Evolutionary conservation across 2,888 invertebrate species (phyloP).

Genomic region (Carabus problematicus): DNA sequence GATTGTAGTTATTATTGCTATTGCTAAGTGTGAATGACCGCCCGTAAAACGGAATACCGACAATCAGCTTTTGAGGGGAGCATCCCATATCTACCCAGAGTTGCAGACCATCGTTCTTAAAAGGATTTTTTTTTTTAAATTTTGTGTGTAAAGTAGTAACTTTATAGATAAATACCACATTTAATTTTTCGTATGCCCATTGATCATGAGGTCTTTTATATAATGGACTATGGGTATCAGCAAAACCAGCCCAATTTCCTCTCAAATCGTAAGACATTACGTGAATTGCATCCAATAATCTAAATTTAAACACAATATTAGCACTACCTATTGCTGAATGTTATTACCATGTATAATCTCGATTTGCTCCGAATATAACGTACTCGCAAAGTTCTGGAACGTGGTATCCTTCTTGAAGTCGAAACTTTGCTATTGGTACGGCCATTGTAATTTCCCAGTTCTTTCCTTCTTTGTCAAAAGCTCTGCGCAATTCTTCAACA

Average conservation of each 20-base stretch:
- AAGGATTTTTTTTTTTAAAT: slow-evolving; percentile 43
- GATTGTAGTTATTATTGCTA: slow-evolving; percentile 82
- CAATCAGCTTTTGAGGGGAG: slow-evolving; percentile 83
- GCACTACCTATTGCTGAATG: background rate
- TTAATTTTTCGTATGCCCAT: slow-evolving; percentile 87
- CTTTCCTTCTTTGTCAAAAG: slow-evolving; percentile 76
- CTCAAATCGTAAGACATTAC: slow-evolving; percentile 87
- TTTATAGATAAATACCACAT: slow-evolving; percentile 73
- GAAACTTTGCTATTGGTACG: slow-evolving; percentile 85
- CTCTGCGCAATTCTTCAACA: slow-evolving; percentile 80
- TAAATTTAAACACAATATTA: slow-evolving; percentile 54
- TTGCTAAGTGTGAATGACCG: slow-evolving; percentile 82
- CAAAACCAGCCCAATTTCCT: slow-evolving; percentile 91
- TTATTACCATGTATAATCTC: slow-evolving; percentile 59
- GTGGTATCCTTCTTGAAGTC: slow-evolving; percentile 88
- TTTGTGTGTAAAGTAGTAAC: background rate
- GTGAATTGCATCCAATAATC: slow-evolving; percentile 80
- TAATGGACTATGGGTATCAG: slow-evolving; percentile 87
- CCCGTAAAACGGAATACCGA: slow-evolving; percentile 90
- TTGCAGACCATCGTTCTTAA: slow-evolving; percentile 83
- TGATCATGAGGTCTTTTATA: slow-evolving; percentile 87
- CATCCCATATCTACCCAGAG: slow-evolving; percentile 92
- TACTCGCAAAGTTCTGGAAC: slow-evolving; percentile 89
- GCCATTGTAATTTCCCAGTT: slow-evolving; percentile 91
- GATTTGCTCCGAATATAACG: slow-evolving; percentile 54